Percentiles rank a stretch among this genome's conserved stretches.
Evolutionary conservation across 2,797 vertebrate genomes (phyloP).

Genomic region (Heliangelus exortis): DNA sequence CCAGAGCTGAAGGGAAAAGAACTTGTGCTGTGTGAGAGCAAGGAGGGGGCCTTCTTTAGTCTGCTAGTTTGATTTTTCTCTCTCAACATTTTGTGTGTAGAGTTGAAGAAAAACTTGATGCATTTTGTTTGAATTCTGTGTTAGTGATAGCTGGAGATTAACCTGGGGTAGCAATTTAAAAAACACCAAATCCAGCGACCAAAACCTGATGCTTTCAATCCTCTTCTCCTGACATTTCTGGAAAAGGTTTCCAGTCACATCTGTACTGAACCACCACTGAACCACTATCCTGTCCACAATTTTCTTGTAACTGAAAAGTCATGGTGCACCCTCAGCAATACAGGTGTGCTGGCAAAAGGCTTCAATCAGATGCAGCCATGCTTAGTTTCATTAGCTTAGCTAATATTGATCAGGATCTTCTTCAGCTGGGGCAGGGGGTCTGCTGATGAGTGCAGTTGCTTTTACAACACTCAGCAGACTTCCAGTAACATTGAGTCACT

Average conservation of each 20-base stretch:
- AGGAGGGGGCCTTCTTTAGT: background rate
- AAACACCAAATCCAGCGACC: rapidly evolving
- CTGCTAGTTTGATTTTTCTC: background rate
- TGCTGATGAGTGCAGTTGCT: background rate
- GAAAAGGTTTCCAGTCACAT: background rate
- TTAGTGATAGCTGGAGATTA: background rate
- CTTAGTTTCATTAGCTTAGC: background rate
- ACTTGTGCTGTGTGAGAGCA: background rate
- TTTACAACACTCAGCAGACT: background rate
- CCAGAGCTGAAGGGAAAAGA: background rate
- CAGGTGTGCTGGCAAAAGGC: background rate
- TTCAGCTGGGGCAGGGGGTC: background rate
- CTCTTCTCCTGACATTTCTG: background rate
- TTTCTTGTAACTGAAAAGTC: background rate
- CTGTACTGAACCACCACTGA: background rate
- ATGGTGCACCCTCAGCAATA: rapidly evolving
- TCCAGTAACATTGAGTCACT: background rate
- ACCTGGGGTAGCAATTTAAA: background rate
- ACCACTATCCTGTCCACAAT: background rate
- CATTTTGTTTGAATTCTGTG: background rate
- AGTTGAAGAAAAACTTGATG: background rate
- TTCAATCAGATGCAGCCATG: background rate
- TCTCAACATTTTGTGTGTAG: background rate
- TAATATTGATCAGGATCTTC: background rate
- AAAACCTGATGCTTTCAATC: background rate